Conservation (phyloP, 2,888 invertebrate genomes). For the Tholera decimalis region DNA sequence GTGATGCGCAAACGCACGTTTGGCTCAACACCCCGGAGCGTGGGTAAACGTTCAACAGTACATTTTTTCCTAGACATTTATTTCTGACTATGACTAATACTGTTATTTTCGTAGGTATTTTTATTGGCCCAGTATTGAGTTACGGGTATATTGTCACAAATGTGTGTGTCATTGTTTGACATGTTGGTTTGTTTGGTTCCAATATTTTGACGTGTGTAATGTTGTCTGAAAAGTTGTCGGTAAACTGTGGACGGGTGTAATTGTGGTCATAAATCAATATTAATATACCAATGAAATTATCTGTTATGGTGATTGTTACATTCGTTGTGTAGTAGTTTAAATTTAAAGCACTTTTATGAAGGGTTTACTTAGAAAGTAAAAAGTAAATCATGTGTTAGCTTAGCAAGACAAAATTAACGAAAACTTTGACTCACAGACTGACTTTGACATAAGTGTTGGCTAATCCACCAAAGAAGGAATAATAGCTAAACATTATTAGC, state of each 20-base stretch:
- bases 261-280: constrained; percentile 3
- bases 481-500: no score
- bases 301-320: background rate
- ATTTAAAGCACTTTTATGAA: no score
- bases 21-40: constrained; percentile 77
- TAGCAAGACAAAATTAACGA: no score
- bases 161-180: constrained; percentile 69
- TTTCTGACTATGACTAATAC: constrained; percentile 84
- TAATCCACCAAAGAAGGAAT: no score
- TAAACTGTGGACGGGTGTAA: constrained; percentile 19
- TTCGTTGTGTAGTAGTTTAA: no score
- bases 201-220: constrained; percentile 37
- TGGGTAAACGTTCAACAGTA: constrained; percentile 75
- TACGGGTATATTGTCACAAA: constrained; percentile 77
- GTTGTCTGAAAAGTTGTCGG: constrained; percentile 7
- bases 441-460: no score
- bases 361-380: no score
- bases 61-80: constrained; percentile 80
- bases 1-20: constrained; percentile 62
- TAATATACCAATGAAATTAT: constrained; percentile 1
- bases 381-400: no score
- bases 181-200: constrained; percentile 58
- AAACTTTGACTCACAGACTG: no score
- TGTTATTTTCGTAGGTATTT: constrained; percentile 83
- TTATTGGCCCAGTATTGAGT: constrained; percentile 83